Base-by-base conservation (phyloP, 2,888 invertebrate species). In the Cataglyphis livida region DNA sequence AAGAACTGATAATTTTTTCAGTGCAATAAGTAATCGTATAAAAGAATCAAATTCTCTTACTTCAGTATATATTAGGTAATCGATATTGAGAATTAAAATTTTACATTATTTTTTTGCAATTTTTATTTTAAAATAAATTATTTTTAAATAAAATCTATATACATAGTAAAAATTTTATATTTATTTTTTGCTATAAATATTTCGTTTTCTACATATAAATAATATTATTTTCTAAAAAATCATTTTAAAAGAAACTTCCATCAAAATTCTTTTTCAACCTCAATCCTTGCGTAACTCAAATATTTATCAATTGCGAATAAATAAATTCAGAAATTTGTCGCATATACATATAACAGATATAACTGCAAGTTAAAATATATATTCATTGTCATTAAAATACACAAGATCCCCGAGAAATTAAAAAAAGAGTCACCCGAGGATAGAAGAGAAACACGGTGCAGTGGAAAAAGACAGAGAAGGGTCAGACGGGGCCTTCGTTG, bases 401-500 rank as follows among this genome's bases (percentile, higher is more conserved):
- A 21, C 32, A 48, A 75, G 21, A 35, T 0, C 3, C 0, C 3
- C 18, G 35, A 38, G 32, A 70, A 61, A 70, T 38, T 44, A 21
- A 21, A 35, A 44, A 6, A 10, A 41, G 7, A 32, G 32, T 44
- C 44, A 44, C 4, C 15, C 44, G 44, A 18, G 21, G 3, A 21
- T n/a, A 15, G 32, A 9, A 51, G 32, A n/a, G 5, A 41, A 15
- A 78, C n/a, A 32, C 61, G 54, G 35, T 32, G 5, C 15, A 44
- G 57, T 44, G 9, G 41, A 59, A 35, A 32, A 25, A 44, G 35
- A 54, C 28, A 57, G 32, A 65, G 41, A 10, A 10, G 9, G 54
- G 59, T 64, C n/a, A 28, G 59, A 81, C 41, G 51, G 66, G 65
- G 76, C 82, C 66, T 38, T 71, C 70, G 65, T 86, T 68, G 83